A percentile compares a stretch with the other conserved stretches of the same genome.
These are phyloP conservation scores for Palythoa grandiflora DNA, from an alignment of 92 coral and sea anemone species.

Conservation along the genomic window DNA sequence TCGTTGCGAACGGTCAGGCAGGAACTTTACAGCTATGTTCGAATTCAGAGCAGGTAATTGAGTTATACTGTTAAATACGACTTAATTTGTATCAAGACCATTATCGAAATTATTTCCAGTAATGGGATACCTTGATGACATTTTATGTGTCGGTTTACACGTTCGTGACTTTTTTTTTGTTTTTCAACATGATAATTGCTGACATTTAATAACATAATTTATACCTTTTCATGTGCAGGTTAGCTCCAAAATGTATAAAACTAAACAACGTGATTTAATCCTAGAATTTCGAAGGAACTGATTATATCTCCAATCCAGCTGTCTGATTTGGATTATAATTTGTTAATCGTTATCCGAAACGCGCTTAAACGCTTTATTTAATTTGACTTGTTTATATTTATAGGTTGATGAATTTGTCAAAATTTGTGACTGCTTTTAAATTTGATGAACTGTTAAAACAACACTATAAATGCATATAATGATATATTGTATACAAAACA, in stretches of 20 bases:
- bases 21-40: constrained; percentile 85
- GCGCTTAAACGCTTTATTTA: background rate
- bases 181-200: too few relatives aligned
- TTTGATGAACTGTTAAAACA: background rate
- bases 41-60: constrained; percentile 63
- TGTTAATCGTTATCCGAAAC: background rate
- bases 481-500: too few relatives aligned
- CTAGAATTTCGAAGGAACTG: background rate
- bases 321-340: background rate
- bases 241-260: too few relatives aligned
- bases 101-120: constrained; percentile 4
- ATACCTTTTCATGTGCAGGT: too few relatives aligned
- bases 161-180: too few relatives aligned
- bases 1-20: constrained; percentile 90
- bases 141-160: too few relatives aligned
- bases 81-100: background rate
- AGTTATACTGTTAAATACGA: background rate
- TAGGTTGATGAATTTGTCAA: background rate
- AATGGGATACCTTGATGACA: background rate
- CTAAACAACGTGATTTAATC: background rate
- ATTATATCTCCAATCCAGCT: background rate
- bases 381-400: background rate
- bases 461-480: too few relatives aligned
- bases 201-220: too few relatives aligned
- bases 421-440: background rate